These are phyloP conservation scores for Hipposideros larvatus DNA, from an alignment of 2,797 vertebrate species.

Conservation along the genomic window DNA sequence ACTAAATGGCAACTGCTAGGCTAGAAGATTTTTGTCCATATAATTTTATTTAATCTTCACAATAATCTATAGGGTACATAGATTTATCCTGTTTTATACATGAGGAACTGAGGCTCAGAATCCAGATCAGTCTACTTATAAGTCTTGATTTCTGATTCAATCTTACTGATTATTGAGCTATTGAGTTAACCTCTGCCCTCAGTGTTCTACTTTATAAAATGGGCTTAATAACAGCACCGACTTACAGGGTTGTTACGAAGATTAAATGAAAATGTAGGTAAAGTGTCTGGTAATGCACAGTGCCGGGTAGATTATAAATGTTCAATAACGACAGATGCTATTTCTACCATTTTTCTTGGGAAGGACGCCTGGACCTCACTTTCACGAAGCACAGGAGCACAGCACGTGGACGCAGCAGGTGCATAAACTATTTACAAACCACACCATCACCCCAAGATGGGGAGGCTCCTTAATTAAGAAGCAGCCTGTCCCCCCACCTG, in stretches of 20 bases:
- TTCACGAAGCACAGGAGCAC: neutral
- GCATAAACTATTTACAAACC: conserved; percentile 68
- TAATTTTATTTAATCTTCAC: neutral
- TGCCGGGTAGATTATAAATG: neutral
- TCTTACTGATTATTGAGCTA: neutral
- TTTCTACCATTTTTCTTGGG: neutral
- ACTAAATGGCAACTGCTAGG: neutral
- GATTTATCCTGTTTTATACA: neutral
- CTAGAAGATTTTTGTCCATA: neutral
- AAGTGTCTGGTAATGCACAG: neutral
- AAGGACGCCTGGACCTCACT: neutral
- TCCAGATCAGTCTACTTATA: neutral
- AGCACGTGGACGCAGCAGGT: conserved; percentile 33
- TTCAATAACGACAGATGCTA: neutral
- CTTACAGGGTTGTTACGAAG: neutral
- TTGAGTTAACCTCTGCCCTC: neutral
- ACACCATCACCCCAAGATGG: neutral
- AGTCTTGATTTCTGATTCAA: neutral
- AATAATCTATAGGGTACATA: neutral
- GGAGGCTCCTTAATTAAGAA: conserved; percentile 77
- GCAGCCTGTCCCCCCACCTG: conserved; percentile 61
- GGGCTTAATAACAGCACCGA: neutral
- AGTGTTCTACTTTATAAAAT: neutral
- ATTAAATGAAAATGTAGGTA: neutral
- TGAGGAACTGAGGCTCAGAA: neutral